Evolutionary conservation across 1,140 invertebrate species (phyloP), one percentile per base, ranked within the genome.

Genomic region (Cotesia vestalis): DNA sequence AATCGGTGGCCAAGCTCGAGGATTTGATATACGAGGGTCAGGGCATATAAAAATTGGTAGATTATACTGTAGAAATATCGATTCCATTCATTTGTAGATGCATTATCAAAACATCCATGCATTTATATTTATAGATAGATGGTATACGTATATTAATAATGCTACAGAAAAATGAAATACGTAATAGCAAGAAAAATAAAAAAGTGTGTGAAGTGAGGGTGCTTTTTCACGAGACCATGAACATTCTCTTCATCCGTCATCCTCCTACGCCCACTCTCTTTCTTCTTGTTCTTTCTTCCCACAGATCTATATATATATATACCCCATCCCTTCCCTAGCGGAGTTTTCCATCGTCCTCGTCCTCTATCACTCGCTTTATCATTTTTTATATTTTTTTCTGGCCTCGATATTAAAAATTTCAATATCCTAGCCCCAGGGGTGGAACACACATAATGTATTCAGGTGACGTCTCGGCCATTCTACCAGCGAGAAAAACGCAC

Each of bases 391-490:
- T 55, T 36, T 69, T 38, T 73, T 75, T 79, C 72, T 82, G 81
- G 77, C 84, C 82, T 82, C 83, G 83, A 86, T 87, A 87, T 86
- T 86, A 87, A 87, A 87, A 87, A 85, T 87, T 87, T 86, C 85
- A 87, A 87, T 87, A 87, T 87, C 84, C 83, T 85, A 82, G 85
- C 84, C 85, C 84, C 84, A 85, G 83, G 85, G 84, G 84, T 85
- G 80, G 83, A 85, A 86, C 86, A 86, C 84, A 86, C 84, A 87
- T 87, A 87, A 87, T 86, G 85, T 87, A 87, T 87, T 87, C 85
- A 86, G 83, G 84, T 86, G 84, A 85, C 85, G 85, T 87, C 84
- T 80, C 85, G 83, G 85, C 85, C 85, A 86, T 87, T 87, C 85
- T 86, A 86, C 86, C 82, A 84, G 84, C 83, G 85, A 83, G 84